phyloP scores from a whole-genome alignment of 2,888 invertebrate genomes.

The Exephanes ischioxanthus region DNA sequence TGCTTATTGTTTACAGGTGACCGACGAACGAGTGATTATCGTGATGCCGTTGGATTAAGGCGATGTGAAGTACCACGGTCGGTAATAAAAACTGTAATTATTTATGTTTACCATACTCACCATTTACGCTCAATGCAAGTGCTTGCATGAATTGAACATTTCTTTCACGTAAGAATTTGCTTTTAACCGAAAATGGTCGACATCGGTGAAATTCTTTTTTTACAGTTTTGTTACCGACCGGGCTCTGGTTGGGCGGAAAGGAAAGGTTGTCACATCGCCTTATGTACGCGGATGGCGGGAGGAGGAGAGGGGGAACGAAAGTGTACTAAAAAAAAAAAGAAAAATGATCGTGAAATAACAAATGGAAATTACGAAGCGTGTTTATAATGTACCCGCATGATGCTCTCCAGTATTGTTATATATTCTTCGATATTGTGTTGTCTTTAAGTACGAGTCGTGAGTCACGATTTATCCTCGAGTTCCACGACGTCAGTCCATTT shows the following conservation, averaged over 20 bases:
- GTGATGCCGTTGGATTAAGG: conserved; percentile 17
- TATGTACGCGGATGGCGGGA: conserved; percentile 7
- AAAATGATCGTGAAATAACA: conserved; percentile 47
- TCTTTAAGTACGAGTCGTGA: conserved; percentile 65
- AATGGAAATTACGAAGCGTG: conserved; percentile 63
- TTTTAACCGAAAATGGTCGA: too few relatives aligned
- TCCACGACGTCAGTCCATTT: conserved; percentile 46
- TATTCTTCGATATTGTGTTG: conserved; percentile 58
- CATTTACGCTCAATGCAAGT: too few relatives aligned
- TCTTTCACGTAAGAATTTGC: too few relatives aligned
- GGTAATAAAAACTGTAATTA: too few relatives aligned
- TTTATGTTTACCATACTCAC: too few relatives aligned
- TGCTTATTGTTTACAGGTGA: background rate
- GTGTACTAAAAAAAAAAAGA: conserved; percentile 13
- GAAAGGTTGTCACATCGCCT: background rate
- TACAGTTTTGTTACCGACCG: too few relatives aligned
- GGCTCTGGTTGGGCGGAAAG: too few relatives aligned
- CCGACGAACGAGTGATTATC: conserved; percentile 24
- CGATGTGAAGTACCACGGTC: background rate
- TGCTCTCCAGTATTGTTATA: conserved; percentile 43
- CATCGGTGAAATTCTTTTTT: too few relatives aligned
- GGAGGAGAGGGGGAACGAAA: background rate
- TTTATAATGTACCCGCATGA: conserved; percentile 55
- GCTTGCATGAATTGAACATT: too few relatives aligned
- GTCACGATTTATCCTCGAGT: conserved; percentile 40